These are phyloP conservation scores for Acleris holmiana DNA, from an alignment of 2,888 invertebrate species.

Conservation along the genomic window DNA sequence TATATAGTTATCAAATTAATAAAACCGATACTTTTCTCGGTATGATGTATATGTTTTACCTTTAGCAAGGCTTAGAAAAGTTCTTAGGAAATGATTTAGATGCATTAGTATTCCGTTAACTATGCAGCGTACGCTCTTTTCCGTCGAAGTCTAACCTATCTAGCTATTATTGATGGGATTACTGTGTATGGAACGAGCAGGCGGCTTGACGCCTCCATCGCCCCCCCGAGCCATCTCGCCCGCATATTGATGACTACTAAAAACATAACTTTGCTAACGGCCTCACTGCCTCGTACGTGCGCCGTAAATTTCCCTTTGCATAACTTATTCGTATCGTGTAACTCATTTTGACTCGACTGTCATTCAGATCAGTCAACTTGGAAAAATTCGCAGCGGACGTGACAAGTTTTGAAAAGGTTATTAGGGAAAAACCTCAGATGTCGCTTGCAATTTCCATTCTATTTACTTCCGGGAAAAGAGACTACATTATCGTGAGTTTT, in stretches of 20 bases:
- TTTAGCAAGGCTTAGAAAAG: too few species aligned
- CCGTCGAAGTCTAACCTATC: slow-evolving; percentile 31
- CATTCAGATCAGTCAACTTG: slow-evolving; percentile 27
- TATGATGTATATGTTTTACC: too few species aligned
- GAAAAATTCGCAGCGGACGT: slow-evolving; percentile 18
- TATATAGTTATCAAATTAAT: too few species aligned
- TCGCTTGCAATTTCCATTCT: slow-evolving; percentile 5
- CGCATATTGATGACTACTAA: slow-evolving; percentile 66
- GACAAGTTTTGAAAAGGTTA: slow-evolving; percentile 25
- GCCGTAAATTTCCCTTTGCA: slow-evolving; percentile 51
- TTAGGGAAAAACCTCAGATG: slow-evolving; percentile 12
- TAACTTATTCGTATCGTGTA: slow-evolving; percentile 42
- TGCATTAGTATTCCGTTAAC: slow-evolving; percentile 27
- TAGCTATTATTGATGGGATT: slow-evolving; percentile 36
- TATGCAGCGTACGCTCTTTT: slow-evolving; percentile 30
- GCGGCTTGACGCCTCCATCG: slow-evolving; percentile 64
- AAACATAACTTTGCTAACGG: slow-evolving; percentile 50
- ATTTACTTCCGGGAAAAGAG: not conserved
- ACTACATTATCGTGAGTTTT: too few species aligned
- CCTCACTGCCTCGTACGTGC: slow-evolving; percentile 44
- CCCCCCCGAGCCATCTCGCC: slow-evolving; percentile 47
- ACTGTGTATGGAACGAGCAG: slow-evolving; percentile 51
- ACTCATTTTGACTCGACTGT: slow-evolving; percentile 36
- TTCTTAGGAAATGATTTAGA: not conserved
- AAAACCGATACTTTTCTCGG: too few species aligned